Base-by-base conservation (phyloP, 2,113 vertebrate genomes). In the Grus americana region DNA sequence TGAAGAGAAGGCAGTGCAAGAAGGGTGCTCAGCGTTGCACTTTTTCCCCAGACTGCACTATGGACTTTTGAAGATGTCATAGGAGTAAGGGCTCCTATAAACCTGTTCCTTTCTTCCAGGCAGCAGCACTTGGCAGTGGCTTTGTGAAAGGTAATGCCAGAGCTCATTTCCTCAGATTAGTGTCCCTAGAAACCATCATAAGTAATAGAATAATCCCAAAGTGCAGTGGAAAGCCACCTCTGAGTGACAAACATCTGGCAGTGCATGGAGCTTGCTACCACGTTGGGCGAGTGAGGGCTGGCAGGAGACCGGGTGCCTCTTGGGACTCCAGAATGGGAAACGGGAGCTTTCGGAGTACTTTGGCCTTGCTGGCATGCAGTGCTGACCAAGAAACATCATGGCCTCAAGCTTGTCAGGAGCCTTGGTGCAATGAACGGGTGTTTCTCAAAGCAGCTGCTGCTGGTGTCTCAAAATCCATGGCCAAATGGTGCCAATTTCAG, bases 281-380 rank as follows among this genome's bases (percentile, higher is more conserved):
- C 0, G 2, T 13, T 2, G 5, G 47, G 38, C 55, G 40, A 46
- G 19, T 2, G 16, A 67, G 27, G 26, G 47, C 11, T 12, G 6
- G 16, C 24, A 71, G 36, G 49, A 63, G 38, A 40, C n/a, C n/a
- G 63, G 4, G 18, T 54, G n/a, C 18, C 40, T 42, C 42, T 38
- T 62, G 42, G 59, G 15, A 38, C 26, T 47, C 12, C n/a, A 42
- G 32, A 52, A 68, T 46, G 54, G 29, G 17, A 50, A 91, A n/a
- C 6, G 5, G 38, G 38, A 90, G 42, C 20, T 38, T 50, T 26
- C 40, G 54, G 54, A 19, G 44, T 30, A 15, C 54, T 34, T 12
- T 6, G 24, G 50, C 54, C 30, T 54, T 49, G 23, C 5, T 55
- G 57, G 32, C 20, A 8, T 18, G 38, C 5, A 36, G 1, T 55